A percentile compares a stretch with the other conserved stretches of the same genome.
These are phyloP conservation scores for Thecocarcelia acutangulata DNA, from an alignment of 2,888 invertebrate species.

Conservation along the genomic window DNA sequence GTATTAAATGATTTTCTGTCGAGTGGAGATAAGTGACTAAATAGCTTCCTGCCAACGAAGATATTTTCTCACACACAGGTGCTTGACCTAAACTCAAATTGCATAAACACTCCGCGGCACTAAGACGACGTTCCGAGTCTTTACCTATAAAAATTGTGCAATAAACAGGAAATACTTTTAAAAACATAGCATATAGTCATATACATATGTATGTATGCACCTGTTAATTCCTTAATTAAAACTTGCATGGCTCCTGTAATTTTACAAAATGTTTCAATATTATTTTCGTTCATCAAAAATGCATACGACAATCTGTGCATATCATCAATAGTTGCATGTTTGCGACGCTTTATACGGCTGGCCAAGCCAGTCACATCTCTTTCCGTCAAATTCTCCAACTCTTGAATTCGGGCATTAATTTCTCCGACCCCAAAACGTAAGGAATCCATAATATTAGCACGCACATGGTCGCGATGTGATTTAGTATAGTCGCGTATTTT, in stretches of 20 bases:
- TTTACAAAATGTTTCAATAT: constrained; percentile 77
- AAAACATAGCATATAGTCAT: too few relatives aligned
- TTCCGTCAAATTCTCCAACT: constrained; percentile 75
- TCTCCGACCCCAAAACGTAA: constrained; percentile 78
- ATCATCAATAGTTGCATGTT: constrained; percentile 78
- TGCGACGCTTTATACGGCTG: constrained; percentile 78
- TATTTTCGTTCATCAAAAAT: constrained; percentile 77
- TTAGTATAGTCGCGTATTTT: constrained; percentile 75
- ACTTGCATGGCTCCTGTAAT: constrained; percentile 78
- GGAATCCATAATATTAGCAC: constrained; percentile 74
- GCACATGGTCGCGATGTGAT: constrained; percentile 73
- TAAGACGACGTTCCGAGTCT: constrained; percentile 74
- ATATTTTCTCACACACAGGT: constrained; percentile 78
- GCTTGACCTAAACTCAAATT: constrained; percentile 79
- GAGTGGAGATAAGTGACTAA: constrained; percentile 77
- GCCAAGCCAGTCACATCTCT: constrained; percentile 78
- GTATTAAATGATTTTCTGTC: constrained; percentile 74
- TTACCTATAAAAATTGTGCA: constrained; percentile 72
- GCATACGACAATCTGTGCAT: constrained; percentile 78
- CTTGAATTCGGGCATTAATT: constrained; percentile 74
- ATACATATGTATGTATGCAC: too few relatives aligned
- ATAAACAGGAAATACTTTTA: not conserved
- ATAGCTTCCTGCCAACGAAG: constrained; percentile 77
- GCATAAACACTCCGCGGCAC: constrained; percentile 79
- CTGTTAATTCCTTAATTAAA: constrained; percentile 79